Evolutionary conservation across 2,888 invertebrate species (phyloP).

Genomic region (Bursaphelenchus okinawaensis): DNA sequence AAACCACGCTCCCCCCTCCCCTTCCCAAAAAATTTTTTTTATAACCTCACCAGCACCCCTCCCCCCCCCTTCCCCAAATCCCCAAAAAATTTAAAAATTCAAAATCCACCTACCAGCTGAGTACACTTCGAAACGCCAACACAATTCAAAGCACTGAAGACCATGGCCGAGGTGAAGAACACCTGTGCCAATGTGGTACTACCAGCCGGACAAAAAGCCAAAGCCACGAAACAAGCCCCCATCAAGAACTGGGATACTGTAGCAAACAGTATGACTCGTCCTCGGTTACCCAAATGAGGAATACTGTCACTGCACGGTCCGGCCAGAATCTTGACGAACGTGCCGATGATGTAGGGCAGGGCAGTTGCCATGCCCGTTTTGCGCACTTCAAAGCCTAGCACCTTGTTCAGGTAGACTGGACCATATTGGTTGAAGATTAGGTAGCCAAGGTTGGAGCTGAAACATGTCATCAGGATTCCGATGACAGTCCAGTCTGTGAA

Average conservation of each 20-base stretch:
- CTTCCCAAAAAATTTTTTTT: neutral
- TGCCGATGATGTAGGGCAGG: constrained; percentile 24
- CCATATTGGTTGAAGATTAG: constrained; percentile 32
- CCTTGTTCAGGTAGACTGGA: constrained; percentile 32
- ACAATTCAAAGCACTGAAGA: constrained; percentile 39
- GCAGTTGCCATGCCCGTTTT: constrained; percentile 24
- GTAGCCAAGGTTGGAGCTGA: constrained; percentile 23
- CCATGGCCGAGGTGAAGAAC: constrained; percentile 40
- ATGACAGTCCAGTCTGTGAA: constrained; percentile 17
- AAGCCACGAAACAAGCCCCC: constrained; percentile 35
- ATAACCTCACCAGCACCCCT: too few relatives aligned
- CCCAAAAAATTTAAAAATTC: neutral
- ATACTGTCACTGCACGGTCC: constrained; percentile 22
- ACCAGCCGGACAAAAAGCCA: constrained; percentile 23
- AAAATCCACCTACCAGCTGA: constrained; percentile 32
- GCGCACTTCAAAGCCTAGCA: constrained; percentile 25
- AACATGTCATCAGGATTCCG: constrained; percentile 7
- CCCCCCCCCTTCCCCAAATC: too few relatives aligned
- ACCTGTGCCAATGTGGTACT: constrained; percentile 31
- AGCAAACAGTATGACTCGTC: constrained; percentile 33
- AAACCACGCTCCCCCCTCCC: too few relatives aligned
- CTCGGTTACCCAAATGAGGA: constrained; percentile 16
- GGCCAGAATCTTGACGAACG: constrained; percentile 26
- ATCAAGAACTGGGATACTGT: constrained; percentile 32
- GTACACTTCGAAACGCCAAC: constrained; percentile 39